Evolutionary conservation across 2,797 vertebrate genomes (phyloP), one percentile per base, ranked within the genome.

Genomic region (Dendrocincla fuliginosa): DNA sequence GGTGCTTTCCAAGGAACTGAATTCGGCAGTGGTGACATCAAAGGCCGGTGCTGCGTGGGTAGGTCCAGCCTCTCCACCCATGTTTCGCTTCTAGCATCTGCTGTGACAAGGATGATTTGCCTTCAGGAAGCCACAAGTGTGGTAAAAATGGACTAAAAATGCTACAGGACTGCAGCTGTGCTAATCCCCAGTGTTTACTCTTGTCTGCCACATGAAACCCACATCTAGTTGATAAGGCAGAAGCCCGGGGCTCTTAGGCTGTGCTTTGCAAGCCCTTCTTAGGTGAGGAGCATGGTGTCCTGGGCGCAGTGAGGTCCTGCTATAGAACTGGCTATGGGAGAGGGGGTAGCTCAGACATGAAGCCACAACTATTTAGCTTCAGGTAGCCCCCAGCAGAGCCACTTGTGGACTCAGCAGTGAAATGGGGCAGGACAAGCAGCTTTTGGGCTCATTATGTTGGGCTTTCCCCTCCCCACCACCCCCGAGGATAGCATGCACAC

Each of bases 1-100:
- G 19, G 12, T 68, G 18, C 17, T 77, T 20, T 27, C 13, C 44
- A 10, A 27, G 41, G 32, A 65, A 16, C 57, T 3, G 17, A 41
- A n/a, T n/a, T 67, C 0, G 13, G 16, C 28, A n/a, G 33, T 33
- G 39, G 8, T 53, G 35, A 55, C 23, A 63, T 39, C 44, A 59
- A n/a, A 65, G 39, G 28, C 42, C 68, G 68, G 46, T 1, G 1
- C n/a, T 37, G 46, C 0, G 0, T 44, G 50, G 30, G 16, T 30
- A 67, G 49, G 60, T 47, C 39, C 30, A 65, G 42, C 23, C 39
- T 70, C 41, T 46, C 24, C 4, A 28, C 39, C 11, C 32, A 30
- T 7, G 20, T 60, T 75, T 83, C 44, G 17, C 33, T 61, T 41
- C 41, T 33, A 79, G 33, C 44, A 50, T 39, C 37, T 56, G 47